Percentiles rank a stretch among this genome's conserved stretches.
phyloP scores from a whole-genome alignment of 2,888 invertebrate genomes.

The Megalurothrips usitatus region DNA sequence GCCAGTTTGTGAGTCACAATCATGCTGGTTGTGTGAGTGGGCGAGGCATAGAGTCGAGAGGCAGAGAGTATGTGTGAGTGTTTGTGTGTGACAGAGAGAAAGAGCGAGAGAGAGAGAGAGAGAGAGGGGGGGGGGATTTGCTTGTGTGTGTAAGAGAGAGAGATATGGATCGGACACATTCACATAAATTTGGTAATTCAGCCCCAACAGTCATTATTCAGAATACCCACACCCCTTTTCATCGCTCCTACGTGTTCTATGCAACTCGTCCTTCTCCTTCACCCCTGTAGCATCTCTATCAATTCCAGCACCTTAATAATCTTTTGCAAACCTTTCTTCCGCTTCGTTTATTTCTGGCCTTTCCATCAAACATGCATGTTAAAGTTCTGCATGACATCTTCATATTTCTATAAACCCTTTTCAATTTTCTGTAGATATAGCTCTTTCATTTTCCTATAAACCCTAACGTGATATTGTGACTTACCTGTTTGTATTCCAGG shows the following conservation, averaged over 20 bases:
- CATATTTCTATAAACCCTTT: not conserved
- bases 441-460: not conserved
- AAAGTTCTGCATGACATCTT: not conserved
- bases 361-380: not conserved
- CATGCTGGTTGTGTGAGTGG: constrained; percentile 11
- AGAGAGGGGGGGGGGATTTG: not conserved
- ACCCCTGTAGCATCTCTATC: not conserved
- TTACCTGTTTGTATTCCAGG: too few species aligned
- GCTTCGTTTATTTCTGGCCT: not conserved
- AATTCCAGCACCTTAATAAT: not conserved
- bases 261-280: not conserved
- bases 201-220: too few species aligned
- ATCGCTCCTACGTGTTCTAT: not conserved
- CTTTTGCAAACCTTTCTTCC: not conserved
- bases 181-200: too few species aligned
- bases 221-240: not conserved
- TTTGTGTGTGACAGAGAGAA: not conserved
- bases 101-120: not conserved
- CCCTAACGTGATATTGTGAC: too few species aligned
- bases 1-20: not conserved
- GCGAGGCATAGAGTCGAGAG: not conserved
- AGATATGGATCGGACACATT: too few species aligned
- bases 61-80: not conserved
- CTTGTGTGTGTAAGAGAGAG: not conserved
- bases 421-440: not conserved